phyloP scores from a whole-genome alignment of 2,888 invertebrate species.

The Pyrgus malvae region DNA sequence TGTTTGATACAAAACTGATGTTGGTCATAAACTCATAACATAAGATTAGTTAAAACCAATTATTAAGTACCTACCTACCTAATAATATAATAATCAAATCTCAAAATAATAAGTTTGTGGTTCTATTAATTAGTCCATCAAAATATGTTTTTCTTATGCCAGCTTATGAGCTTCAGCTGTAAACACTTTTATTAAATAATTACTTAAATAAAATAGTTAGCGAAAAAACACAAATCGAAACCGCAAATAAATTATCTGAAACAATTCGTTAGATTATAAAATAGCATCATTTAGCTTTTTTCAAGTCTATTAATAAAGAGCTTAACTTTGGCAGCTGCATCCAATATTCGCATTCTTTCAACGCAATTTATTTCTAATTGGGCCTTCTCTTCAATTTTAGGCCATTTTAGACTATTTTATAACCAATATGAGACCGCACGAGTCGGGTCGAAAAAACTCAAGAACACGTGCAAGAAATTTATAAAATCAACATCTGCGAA shows the following conservation, averaged over 20 bases:
- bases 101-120: too few relatives aligned
- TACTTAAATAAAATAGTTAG: too few relatives aligned
- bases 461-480: conserved; percentile 78
- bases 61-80: too few relatives aligned
- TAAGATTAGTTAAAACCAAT: too few relatives aligned
- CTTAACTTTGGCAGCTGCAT: conserved; percentile 43
- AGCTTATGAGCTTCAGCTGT: too few relatives aligned
- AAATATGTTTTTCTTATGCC: too few relatives aligned
- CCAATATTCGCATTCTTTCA: conserved; percentile 42
- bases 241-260: neutral
- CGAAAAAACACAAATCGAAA: too few relatives aligned
- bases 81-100: too few relatives aligned
- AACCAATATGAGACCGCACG: conserved; percentile 56
- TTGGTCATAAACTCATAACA: too few relatives aligned
- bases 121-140: too few relatives aligned
- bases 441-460: conserved; percentile 42
- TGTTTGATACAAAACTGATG: too few relatives aligned
- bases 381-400: conserved; percentile 50
- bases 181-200: too few relatives aligned
- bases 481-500: conserved; percentile 80
- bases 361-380: conserved; percentile 60
- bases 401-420: conserved; percentile 51
- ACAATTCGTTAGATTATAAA: neutral
- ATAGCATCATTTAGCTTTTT: neutral
- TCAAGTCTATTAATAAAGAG: neutral